Evolutionary conservation across 1,140 invertebrate species (phyloP), one percentile per base, ranked within the genome.

Genomic region (Agrypnia vestita): DNA sequence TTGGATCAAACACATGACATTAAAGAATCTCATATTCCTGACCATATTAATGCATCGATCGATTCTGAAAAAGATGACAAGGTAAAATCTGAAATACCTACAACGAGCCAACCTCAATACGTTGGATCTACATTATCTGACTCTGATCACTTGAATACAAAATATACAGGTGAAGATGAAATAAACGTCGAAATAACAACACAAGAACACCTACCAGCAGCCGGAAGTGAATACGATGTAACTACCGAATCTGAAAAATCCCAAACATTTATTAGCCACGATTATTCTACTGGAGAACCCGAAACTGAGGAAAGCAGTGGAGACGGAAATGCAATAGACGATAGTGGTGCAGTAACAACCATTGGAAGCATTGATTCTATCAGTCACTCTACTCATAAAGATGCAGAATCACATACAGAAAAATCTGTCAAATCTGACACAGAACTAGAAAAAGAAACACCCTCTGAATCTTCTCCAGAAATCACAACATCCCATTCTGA

Each of bases 141-240:
- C 46, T 69, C 64, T 15, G 64, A 69, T 47, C 15, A 21, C 46
- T 49, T 69, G 64, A 55, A 64, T 44, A 77, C 64, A 44, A 61
- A 13, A 80, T 76, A 47, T 49, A 76, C 78, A 67, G 56, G 51
- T 19, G 53, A 67, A 15, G 75, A 12, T n/a, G 71, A 78, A 67
- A 56, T 78, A 46, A 56, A 80, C 53, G n/a, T 19, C n/a, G 79
- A 77, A 51, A 3, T 1, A 51, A 51, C 49, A 13, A 51, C 8
- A 12, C 1, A 51, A 51, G 49, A 51, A 4, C 13, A 0, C 44
- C 43, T 69, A 9, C n/a, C 64, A n/a, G 61, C 25, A 25, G 11
- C 19, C 11, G 25, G 25, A 43, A 44, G 7, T n/a, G 25, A 11
- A 13, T 12, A 59, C 11, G 55, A 59, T 17, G 21, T 19, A 59